Evolutionary conservation across 2,797 vertebrate species (phyloP).

Genomic region (Antennarius maculatus): DNA sequence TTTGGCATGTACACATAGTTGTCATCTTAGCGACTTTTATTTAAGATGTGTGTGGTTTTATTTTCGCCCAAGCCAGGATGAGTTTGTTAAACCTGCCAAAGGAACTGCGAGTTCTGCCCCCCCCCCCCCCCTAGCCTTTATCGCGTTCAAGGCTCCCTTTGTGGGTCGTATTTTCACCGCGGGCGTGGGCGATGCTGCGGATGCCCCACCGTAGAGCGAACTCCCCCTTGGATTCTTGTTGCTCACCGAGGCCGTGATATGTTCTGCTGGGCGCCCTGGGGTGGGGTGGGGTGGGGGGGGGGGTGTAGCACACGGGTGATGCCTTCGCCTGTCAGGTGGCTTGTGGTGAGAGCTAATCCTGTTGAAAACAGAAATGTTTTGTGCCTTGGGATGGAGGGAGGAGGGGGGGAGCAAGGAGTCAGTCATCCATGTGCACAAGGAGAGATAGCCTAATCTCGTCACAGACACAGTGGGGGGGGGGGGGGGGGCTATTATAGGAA

Average conservation of each 20-base stretch:
- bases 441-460: constrained; percentile 80
- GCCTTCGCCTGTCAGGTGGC: constrained; percentile 71
- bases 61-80: too few relatives aligned
- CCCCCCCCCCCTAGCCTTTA: too few relatives aligned
- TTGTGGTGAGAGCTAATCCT: constrained; percentile 74
- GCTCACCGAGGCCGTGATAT: constrained; percentile 51
- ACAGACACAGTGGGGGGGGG: constrained; percentile 50
- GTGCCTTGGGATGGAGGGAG: constrained; percentile 52
- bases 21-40: constrained; percentile 7
- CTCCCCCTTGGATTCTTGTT: constrained; percentile 54
- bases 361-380: constrained; percentile 77
- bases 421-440: constrained; percentile 76
- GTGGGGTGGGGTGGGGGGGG: constrained; percentile 21
- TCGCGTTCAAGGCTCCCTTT: too few relatives aligned
- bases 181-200: not conserved
- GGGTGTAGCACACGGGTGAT: constrained; percentile 44
- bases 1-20: constrained; percentile 4
- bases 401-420: constrained; percentile 60
- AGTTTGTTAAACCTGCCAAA: not conserved
- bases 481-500: constrained; percentile 56
- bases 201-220: constrained; percentile 46
- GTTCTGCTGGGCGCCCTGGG: constrained; percentile 38
- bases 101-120: not conserved
- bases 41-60: too few relatives aligned
- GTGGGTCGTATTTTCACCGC: too few relatives aligned